These are phyloP conservation scores for Sinocyclocheilus grahami DNA, from an alignment of 2,113 vertebrate species.

Conservation along the genomic window DNA sequence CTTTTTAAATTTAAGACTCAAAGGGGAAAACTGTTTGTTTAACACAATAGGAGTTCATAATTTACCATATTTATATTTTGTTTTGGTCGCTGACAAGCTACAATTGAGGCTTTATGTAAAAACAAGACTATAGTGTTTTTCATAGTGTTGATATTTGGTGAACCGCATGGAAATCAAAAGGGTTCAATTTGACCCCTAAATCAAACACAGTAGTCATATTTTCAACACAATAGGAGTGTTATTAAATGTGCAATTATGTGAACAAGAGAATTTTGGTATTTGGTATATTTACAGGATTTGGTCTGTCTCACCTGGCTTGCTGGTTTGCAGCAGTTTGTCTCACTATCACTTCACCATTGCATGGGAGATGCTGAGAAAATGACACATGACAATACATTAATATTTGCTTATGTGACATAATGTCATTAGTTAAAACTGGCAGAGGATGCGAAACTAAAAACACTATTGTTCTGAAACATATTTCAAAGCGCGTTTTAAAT, in stretches of 20 bases:
- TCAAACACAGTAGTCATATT: neutral
- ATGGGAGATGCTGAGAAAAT: neutral
- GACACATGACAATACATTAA: neutral
- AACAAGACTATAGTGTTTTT: neutral
- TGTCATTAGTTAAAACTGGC: neutral
- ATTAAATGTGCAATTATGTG: neutral
- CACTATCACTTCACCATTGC: neutral
- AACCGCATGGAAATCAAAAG: neutral
- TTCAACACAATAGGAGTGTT: neutral
- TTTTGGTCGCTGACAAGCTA: neutral
- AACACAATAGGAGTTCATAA: neutral
- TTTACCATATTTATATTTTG: neutral
- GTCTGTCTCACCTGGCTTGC: constrained; percentile 13
- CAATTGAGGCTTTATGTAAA: neutral
- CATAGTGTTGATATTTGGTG: neutral
- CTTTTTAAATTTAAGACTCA: neutral
- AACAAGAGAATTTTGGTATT: neutral
- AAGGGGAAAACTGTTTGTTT: neutral
- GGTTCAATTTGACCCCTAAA: neutral
- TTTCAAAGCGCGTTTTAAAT: neutral
- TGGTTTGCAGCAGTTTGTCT: neutral
- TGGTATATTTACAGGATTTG: neutral
- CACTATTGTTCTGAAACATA: neutral
- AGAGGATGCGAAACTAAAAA: neutral
- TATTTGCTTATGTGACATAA: neutral